These are phyloP conservation scores for Triplophysa rosa DNA, from an alignment of 2,113 vertebrate genomes.

Conservation along the genomic window DNA sequence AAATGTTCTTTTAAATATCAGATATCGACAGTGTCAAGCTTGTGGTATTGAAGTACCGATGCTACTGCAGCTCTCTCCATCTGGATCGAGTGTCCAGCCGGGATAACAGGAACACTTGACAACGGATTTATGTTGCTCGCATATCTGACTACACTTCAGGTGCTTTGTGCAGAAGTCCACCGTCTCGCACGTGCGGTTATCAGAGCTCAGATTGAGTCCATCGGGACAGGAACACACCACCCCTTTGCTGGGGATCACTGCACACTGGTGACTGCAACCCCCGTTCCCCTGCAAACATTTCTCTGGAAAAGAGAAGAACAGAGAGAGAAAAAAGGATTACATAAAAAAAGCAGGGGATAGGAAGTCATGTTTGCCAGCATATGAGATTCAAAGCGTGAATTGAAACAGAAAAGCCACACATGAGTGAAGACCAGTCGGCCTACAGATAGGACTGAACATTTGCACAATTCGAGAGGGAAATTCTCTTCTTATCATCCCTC, in stretches of 20 bases:
- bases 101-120: conserved; percentile 97
- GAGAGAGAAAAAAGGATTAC: background rate
- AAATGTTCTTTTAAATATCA: background rate
- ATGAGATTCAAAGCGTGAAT: background rate
- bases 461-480: background rate
- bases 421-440: background rate
- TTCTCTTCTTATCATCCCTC: background rate
- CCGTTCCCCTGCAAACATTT: conserved; percentile 90
- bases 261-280: conserved; percentile 95
- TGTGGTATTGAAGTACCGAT: conserved; percentile 71
- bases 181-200: conserved; percentile 91
- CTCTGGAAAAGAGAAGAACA: conserved; percentile 69
- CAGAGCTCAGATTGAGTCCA: conserved; percentile 81
- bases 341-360: background rate
- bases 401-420: background rate
- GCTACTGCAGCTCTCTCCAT: conserved; percentile 89
- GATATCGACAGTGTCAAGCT: background rate
- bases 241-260: conserved; percentile 87
- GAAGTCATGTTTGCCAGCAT: background rate
- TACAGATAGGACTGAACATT: background rate
- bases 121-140: conserved; percentile 91
- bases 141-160: conserved; percentile 92
- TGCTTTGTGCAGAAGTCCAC: conserved; percentile 91
- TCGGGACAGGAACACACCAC: conserved; percentile 90
- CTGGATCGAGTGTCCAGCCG: conserved; percentile 86